A percentile compares a stretch with the other conserved stretches of the same genome.
Conservation (phyloP, 1,140 invertebrate species). For the Drosophila murphyi region DNA sequence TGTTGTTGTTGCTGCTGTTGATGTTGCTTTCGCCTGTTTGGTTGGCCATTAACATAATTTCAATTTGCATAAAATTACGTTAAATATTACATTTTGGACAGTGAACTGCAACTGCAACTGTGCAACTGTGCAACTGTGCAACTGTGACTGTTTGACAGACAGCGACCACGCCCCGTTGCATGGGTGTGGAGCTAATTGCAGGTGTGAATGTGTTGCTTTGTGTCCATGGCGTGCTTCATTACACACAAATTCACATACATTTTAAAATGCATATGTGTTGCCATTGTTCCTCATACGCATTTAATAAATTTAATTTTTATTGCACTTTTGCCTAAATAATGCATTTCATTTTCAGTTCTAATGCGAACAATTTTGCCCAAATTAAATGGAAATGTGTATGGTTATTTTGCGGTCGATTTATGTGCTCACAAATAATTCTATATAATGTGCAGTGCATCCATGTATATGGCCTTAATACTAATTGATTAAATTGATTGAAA, state of each 20-base stretch:
- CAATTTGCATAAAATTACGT: constrained; percentile 80
- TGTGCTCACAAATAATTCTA: constrained; percentile 1
- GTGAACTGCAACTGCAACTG: constrained; percentile 17
- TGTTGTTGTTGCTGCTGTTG: constrained; percentile 35
- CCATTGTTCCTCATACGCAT: background rate
- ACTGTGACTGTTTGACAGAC: constrained; percentile 44
- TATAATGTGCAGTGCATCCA: constrained; percentile 17
- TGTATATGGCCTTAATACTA: constrained; percentile 27
- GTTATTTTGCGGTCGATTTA: constrained; percentile 59
- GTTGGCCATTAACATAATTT: constrained; percentile 80
- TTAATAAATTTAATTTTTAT: constrained; percentile 69
- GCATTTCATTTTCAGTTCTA: constrained; percentile 26
- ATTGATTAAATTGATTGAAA: constrained; percentile 50
- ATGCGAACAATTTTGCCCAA: constrained; percentile 44
- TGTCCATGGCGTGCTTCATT: constrained; percentile 61
- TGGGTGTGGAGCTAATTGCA: constrained; percentile 61
- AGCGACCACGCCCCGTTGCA: constrained; percentile 19
- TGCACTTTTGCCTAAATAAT: constrained; percentile 70
- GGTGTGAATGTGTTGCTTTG: constrained; percentile 71
- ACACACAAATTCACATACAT: constrained; percentile 33
- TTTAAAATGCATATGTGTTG: constrained; percentile 8
- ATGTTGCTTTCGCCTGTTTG: constrained; percentile 25
- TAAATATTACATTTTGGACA: constrained; percentile 79
- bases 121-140: constrained; percentile 7
- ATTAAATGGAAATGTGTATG: constrained; percentile 60